Conservation (phyloP, 2,888 invertebrate species). For the Drosophila kambysellisi region DNA sequence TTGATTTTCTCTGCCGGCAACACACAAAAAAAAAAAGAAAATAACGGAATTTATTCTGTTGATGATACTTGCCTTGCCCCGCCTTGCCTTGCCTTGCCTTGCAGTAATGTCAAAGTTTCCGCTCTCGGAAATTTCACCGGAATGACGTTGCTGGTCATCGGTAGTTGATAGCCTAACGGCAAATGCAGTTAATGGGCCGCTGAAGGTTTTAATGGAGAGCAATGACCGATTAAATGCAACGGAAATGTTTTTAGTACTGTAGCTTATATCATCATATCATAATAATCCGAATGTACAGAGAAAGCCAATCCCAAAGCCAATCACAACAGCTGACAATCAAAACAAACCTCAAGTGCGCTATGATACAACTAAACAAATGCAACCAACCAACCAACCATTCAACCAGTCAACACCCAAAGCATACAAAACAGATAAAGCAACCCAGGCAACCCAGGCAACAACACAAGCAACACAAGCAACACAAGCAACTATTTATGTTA, state of each 20-base stretch:
- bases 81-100: constrained; percentile 2
- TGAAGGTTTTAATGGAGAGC: constrained; percentile 35
- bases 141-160: constrained; percentile 3
- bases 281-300: constrained; percentile 28
- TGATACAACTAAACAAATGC: constrained; percentile 51
- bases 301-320: constrained; percentile 30
- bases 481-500: constrained; percentile 4
- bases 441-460: not conserved
- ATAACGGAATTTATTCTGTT: constrained; percentile 14
- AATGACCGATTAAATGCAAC: constrained; percentile 66
- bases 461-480: not conserved
- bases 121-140: constrained; percentile 1
- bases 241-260: constrained; percentile 38
- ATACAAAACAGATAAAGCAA: constrained; percentile 50
- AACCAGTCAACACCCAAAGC: constrained; percentile 50
- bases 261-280: constrained; percentile 26
- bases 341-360: constrained; percentile 43
- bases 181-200: constrained; percentile 31
- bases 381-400: constrained; percentile 34
- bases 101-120: not conserved
- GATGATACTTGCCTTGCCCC: constrained; percentile 11
- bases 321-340: constrained; percentile 39
- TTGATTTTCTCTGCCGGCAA: constrained; percentile 23
- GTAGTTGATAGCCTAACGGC: constrained; percentile 30
- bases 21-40: not conserved